Base-by-base conservation (phyloP, 2,797 vertebrate species). In the Aphelocoma californica region DNA sequence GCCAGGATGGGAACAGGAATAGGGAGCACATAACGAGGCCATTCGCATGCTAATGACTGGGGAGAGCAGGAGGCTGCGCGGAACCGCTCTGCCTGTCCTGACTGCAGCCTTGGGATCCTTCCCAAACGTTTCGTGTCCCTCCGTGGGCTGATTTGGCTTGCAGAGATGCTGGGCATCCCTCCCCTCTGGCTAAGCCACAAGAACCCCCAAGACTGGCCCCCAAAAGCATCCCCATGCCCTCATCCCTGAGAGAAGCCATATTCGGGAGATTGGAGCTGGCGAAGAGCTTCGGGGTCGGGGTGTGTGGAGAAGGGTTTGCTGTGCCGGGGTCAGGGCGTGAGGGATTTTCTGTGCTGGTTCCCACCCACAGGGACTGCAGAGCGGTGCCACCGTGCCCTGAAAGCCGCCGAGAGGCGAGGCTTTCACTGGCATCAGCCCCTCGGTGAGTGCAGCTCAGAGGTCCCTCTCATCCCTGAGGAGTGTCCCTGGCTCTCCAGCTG, bases 241-340 rank as follows among this genome's bases (percentile, higher is more conserved):
- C 5, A 3, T 34, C 24, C 32, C 60, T 1, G 11, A 45, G 56
- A 44, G 38, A 34, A 24, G 45, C 54, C 1, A 3, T 0, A 0
- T 28, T 18, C 0, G 0, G 23, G 75, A 65, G 14, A 15, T 1
- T 2, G 29, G 17, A 69, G 79, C 20, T 28, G 53, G 28, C 4
- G 4, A 25, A 44, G 8, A 24, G 38, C 14, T 31, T 4, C 0
- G 0, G 48, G 38, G 3, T 16, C 0, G 0, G 38, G 40, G 3
- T 1, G 3, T 2, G 48, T 12, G 29, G 51, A 36, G 56, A 28
- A 17, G 36, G 38, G 7, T 31, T 38, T 66, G 51, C 28, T 10
- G 32, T 15, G 65, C 26, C 0, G 0, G 45, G n/a, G 1, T 50
- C 5, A 2, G 42, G 38, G 18, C 0, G 2, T 3, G 51, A 42